A percentile compares a stretch with the other conserved stretches of the same genome.
Evolutionary conservation across 2,113 vertebrate species (phyloP).

Genomic region (Chauna torquata): DNA sequence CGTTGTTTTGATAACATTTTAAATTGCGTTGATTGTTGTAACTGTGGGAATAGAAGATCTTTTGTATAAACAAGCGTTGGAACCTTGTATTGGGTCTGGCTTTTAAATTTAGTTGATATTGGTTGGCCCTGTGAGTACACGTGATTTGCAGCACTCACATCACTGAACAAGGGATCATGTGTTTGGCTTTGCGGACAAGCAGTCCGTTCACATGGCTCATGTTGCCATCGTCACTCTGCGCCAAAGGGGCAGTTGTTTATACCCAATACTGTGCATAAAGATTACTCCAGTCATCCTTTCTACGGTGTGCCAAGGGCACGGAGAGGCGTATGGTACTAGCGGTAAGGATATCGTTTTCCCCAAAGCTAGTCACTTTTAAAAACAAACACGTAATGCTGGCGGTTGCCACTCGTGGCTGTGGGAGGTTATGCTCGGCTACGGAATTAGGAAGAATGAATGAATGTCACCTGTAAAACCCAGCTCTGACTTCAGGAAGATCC

Average conservation of each 20-base stretch:
- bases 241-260: background rate
- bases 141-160: background rate
- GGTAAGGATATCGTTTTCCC: background rate
- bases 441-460: background rate
- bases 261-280: background rate
- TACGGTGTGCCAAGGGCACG: background rate
- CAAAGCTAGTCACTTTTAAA: background rate
- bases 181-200: background rate
- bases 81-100: background rate
- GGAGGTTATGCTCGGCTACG: background rate
- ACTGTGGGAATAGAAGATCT: background rate
- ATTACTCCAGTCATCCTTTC: background rate
- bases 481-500: background rate
- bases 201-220: background rate
- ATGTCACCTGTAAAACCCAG: background rate
- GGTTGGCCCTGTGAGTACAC: background rate
- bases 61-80: background rate
- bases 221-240: background rate
- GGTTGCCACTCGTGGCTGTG: background rate
- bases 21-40: rapidly evolving
- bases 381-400: background rate
- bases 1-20: background rate
- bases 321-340: background rate
- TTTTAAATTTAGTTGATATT: background rate
- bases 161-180: background rate